Base-by-base conservation (phyloP, 2,888 invertebrate species). In the Ptychoptera albimana region DNA sequence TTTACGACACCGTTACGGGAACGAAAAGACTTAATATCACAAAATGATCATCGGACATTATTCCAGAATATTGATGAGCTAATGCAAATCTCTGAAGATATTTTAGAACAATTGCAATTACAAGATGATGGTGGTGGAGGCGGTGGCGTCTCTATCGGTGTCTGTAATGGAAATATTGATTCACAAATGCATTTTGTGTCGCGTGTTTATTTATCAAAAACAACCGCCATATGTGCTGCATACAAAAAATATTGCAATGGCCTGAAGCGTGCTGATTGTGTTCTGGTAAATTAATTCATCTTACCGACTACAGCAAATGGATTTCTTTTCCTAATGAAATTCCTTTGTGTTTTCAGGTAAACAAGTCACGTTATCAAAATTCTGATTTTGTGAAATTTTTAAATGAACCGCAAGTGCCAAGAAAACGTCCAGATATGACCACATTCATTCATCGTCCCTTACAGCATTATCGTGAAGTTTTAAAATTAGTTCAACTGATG, bases 51-150 rank as follows among this genome's bases (percentile, higher is more conserved):
- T 61, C 74, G 79, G 59, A 71, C 80, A 32, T 68, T 88, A 45
- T 88, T 87, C 61, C 87, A 88, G 67, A 88, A 88, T 63, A 74
- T 82, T 53, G 86, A 87, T 61, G 87, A 87, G 71, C 77, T 82
- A 61, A 55, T 63, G 50, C 54, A 34, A 43, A 69, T 86, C 55
- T 82, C 86, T 1, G 86, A 86, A 63, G 87, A 87, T 53, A 79
- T 87, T 47, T 60, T 85, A 43, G 86, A 88, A 56, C 75, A 77
- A 60, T 61, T 82, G 46, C 23, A 23, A 23, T 71, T 80, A 41
- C 77, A 75, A 54, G 81, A 82, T 45, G 85, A 86, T 43, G 79
- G 23, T 7, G 23, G 23, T 23, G 23, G 23, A 23, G 23, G 23
- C 7, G 23, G 23, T 23, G 23, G 23, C 7, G 23, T 23, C 23